Evolutionary conservation across 1,140 invertebrate genomes (phyloP).

Genomic region (Cotesia chilonis): DNA sequence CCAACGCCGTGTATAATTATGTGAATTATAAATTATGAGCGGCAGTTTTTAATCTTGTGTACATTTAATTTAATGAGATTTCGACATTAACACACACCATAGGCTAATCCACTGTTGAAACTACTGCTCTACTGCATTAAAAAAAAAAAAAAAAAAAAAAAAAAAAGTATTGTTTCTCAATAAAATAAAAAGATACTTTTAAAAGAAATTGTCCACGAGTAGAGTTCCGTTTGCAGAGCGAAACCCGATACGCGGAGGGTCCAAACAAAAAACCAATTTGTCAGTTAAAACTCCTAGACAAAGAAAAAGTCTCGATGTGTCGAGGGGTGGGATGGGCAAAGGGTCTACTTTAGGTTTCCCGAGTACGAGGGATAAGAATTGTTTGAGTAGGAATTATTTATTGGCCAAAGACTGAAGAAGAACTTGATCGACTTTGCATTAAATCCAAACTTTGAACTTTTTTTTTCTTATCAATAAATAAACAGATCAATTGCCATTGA

Average conservation of each 20-base stretch:
- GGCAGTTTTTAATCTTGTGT: slow-evolving; percentile 2
- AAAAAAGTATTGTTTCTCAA: neutral
- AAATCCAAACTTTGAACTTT: neutral
- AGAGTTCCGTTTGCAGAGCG: slow-evolving; percentile 46
- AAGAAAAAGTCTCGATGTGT: neutral
- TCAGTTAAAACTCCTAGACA: slow-evolving; percentile 42
- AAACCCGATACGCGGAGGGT: slow-evolving; percentile 48
- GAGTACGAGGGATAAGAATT: slow-evolving; percentile 15
- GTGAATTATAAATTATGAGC: neutral
- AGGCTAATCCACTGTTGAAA: too few relatives aligned
- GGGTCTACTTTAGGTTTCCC: neutral
- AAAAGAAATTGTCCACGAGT: slow-evolving; percentile 36
- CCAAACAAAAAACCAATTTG: slow-evolving; percentile 53
- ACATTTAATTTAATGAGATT: slow-evolving; percentile 13
- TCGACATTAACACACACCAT: neutral
- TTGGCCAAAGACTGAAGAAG: slow-evolving; percentile 16
- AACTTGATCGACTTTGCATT: slow-evolving; percentile 20
- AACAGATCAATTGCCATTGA: too few relatives aligned
- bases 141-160: too few relatives aligned
- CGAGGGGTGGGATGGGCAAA: neutral
- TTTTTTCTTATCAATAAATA: neutral
- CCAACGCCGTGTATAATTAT: too few relatives aligned
- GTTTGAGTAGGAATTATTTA: slow-evolving; percentile 38
- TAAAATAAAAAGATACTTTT: slow-evolving; percentile 17
- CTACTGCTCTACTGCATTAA: too few relatives aligned